These are phyloP conservation scores for Drosophila percnosoma DNA, from an alignment of 2,888 invertebrate genomes.

Conservation along the genomic window DNA sequence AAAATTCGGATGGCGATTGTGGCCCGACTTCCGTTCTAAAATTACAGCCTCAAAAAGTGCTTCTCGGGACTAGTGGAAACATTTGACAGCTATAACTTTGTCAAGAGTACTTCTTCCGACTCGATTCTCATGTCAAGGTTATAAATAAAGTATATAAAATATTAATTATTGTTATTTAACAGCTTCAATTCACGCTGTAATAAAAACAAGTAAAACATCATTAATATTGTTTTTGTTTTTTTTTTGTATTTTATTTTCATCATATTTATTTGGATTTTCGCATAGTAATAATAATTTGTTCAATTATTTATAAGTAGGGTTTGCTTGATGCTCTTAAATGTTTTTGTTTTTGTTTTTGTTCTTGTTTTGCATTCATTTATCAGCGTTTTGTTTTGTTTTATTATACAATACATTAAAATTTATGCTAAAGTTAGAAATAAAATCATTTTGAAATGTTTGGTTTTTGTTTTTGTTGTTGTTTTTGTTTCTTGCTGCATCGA, in stretches of 20 bases:
- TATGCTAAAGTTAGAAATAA: constrained; percentile 74
- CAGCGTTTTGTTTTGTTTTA: constrained; percentile 10
- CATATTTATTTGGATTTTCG: constrained; percentile 75
- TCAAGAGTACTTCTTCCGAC: too few relatives aligned
- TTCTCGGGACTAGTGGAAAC: too few relatives aligned
- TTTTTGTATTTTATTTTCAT: constrained; percentile 42
- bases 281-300: constrained; percentile 71
- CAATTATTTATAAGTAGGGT: constrained; percentile 59
- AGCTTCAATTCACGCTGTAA: neutral
- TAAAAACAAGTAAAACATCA: constrained; percentile 17
- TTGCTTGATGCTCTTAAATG: constrained; percentile 42
- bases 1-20: neutral
- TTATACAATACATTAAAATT: constrained; percentile 67
- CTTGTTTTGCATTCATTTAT: constrained; percentile 23
- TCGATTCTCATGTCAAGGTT: neutral
- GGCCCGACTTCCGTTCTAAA: neutral
- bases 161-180: neutral
- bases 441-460: constrained; percentile 64
- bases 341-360: constrained; percentile 11
- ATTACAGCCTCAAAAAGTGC: too few relatives aligned
- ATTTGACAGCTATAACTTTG: too few relatives aligned
- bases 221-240: constrained; percentile 10
- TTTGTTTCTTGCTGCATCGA: constrained; percentile 12
- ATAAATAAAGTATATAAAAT: neutral
- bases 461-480: constrained; percentile 14